Percentiles rank a stretch among this genome's conserved stretches.
phyloP scores from a whole-genome alignment of 2,113 vertebrate genomes.

The Mustelus asterias region DNA sequence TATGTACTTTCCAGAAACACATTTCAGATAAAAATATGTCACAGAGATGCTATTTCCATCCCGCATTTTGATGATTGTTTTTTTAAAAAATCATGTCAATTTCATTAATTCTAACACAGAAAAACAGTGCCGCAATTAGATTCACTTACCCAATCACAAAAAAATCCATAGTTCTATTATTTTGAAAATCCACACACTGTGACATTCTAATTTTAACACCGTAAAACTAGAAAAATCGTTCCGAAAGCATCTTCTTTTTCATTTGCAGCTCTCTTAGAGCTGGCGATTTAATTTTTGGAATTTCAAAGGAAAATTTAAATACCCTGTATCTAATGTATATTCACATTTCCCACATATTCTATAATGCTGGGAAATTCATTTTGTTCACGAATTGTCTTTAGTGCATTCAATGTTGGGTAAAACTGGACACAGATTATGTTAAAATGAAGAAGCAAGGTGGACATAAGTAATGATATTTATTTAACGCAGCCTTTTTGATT shows the following conservation, averaged over 20 bases:
- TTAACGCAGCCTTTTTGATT: not conserved
- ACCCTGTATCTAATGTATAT: not conserved
- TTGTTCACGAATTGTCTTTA: not conserved
- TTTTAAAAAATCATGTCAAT: not conserved
- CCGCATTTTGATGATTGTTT: not conserved
- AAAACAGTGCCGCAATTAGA: not conserved
- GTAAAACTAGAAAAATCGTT: not conserved
- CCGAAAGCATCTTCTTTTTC: not conserved
- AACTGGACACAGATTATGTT: not conserved
- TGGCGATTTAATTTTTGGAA: not conserved
- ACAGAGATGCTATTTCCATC: not conserved
- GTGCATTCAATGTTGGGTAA: not conserved
- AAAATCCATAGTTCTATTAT: not conserved
- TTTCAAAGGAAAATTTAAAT: not conserved
- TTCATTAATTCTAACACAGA: not conserved
- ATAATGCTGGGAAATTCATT: not conserved
- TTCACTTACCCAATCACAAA: conserved; percentile 3
- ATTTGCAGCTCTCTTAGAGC: not conserved
- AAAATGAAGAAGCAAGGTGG: not conserved
- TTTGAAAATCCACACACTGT: not conserved
- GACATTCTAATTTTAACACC: not conserved
- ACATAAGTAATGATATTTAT: not conserved
- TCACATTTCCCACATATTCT: not conserved
- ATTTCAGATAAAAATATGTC: not conserved
- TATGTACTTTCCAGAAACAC: not conserved